These are phyloP conservation scores for Triplophysa siluroides DNA, from an alignment of 2,113 vertebrate genomes.

Conservation along the genomic window DNA sequence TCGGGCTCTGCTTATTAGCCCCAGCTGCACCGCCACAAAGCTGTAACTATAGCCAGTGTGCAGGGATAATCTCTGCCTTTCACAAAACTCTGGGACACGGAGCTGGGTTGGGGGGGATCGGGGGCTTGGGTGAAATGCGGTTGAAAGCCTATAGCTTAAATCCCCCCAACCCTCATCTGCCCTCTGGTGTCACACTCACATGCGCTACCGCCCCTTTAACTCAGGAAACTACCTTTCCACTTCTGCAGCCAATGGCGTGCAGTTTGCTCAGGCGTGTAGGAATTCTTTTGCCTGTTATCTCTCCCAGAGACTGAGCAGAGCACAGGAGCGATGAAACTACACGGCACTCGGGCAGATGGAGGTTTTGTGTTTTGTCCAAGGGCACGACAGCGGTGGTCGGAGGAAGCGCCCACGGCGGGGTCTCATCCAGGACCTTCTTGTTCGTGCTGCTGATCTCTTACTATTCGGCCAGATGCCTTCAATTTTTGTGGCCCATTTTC, in stretches of 20 bases:
- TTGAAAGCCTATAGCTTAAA: conserved; percentile 66
- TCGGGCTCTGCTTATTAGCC: neutral
- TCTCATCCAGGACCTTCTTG: neutral
- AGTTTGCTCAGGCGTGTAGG: neutral
- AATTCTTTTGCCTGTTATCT: neutral
- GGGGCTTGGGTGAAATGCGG: conserved; percentile 57
- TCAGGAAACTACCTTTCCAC: conserved; percentile 61
- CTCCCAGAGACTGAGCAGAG: neutral
- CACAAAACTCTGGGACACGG: conserved; percentile 64
- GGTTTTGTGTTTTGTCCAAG: neutral
- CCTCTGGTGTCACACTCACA: conserved; percentile 54
- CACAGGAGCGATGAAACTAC: neutral
- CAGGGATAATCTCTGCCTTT: conserved; percentile 68
- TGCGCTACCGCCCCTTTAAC: conserved; percentile 60
- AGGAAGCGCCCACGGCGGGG: neutral
- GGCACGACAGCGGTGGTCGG: neutral
- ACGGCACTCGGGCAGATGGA: neutral
- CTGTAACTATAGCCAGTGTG: conserved; percentile 65
- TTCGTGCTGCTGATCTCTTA: neutral
- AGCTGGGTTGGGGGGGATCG: neutral
- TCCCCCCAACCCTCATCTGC: conserved; percentile 69
- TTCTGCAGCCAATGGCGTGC: conserved; percentile 59
- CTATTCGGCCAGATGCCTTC: neutral
- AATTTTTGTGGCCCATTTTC: neutral
- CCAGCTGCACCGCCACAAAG: conserved; percentile 55